A percentile compares a stretch with the other conserved stretches of the same genome.
Evolutionary conservation across 2,888 invertebrate species (phyloP).

Genomic region (Caenorhabditis plicata): DNA sequence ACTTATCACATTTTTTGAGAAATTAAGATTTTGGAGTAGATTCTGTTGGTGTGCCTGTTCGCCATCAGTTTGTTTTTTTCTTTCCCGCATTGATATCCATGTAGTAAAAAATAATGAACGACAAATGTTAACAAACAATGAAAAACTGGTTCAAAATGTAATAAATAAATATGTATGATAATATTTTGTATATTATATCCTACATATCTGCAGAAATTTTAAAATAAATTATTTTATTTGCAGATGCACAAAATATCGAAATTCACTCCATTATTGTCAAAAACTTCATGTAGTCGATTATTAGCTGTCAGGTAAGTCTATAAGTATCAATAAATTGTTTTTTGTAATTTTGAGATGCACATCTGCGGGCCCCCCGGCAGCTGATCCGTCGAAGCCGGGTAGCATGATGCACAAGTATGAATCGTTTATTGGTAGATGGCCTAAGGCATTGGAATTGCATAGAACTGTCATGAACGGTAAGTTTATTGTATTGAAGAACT

Average conservation of each 20-base stretch:
- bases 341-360: conserved; percentile 21
- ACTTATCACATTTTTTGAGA: too few relatives aligned
- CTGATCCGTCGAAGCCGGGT: conserved; percentile 32
- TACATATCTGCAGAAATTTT: too few relatives aligned
- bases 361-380: conserved; percentile 41
- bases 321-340: not conserved
- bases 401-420: conserved; percentile 44
- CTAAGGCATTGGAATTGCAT: conserved; percentile 45
- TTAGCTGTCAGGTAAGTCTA: conserved; percentile 6
- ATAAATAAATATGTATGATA: too few relatives aligned
- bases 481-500: conserved; percentile 2
- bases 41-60: too few relatives aligned
- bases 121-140: too few relatives aligned
- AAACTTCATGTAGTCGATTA: not conserved
- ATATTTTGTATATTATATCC: too few relatives aligned
- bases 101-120: too few relatives aligned
- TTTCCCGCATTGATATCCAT: too few relatives aligned
- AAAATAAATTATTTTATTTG: not conserved
- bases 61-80: too few relatives aligned
- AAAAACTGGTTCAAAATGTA: too few relatives aligned
- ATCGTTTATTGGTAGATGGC: conserved; percentile 42
- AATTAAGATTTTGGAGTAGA: too few relatives aligned
- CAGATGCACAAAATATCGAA: conserved; percentile 20
- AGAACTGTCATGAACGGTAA: conserved; percentile 51
- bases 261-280: conserved; percentile 3